phyloP scores from a whole-genome alignment of 2,888 invertebrate genomes.

The Xestia xanthographa region DNA sequence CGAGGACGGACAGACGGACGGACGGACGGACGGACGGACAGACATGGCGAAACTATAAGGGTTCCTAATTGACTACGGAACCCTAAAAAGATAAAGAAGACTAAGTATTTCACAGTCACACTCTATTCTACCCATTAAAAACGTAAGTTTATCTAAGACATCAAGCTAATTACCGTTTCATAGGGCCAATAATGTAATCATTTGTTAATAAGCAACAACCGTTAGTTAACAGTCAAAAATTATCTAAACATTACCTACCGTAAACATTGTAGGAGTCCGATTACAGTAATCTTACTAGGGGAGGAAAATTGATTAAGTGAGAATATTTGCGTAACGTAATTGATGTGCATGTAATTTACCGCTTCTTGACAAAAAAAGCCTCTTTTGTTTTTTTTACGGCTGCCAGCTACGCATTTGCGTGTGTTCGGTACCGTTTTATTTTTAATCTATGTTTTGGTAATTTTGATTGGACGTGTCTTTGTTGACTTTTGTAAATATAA shows the following conservation, averaged over 20 bases:
- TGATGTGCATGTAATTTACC: slow-evolving; percentile 42
- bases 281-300: slow-evolving; percentile 39
- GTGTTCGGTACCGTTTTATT: slow-evolving; percentile 3
- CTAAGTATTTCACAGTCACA: background rate
- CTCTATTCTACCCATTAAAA: background rate
- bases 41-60: too few species aligned
- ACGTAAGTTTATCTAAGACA: background rate
- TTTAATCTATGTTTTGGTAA: background rate
- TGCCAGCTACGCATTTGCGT: background rate
- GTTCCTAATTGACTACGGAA: too few species aligned
- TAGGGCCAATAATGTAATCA: background rate
- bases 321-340: slow-evolving; percentile 45
- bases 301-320: slow-evolving; percentile 43
- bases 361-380: slow-evolving; percentile 27
- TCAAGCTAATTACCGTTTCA: background rate
- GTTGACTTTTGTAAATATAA: background rate
- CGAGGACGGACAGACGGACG: too few species aligned
- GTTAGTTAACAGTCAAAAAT: background rate
- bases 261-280: slow-evolving; percentile 2
- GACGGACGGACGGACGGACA: too few species aligned
- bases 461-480: too few species aligned
- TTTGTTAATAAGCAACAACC: background rate
- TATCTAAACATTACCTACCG: background rate
- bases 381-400: background rate
- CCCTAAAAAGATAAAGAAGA: background rate